Conservation (phyloP, 2,797 vertebrate genomes). For the Buceros bicornis region DNA sequence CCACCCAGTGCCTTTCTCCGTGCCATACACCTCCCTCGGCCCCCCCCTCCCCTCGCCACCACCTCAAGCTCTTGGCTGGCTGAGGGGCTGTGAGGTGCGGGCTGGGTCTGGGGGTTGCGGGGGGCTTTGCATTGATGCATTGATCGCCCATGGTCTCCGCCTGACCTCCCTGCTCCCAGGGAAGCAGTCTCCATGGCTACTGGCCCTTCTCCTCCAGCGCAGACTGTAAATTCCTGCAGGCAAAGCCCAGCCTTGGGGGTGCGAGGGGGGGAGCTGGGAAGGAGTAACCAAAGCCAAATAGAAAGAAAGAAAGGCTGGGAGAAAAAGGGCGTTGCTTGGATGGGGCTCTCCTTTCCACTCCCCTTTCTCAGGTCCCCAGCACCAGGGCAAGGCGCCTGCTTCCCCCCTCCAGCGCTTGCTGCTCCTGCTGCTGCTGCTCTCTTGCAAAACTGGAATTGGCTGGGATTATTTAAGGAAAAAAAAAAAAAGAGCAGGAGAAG, state of each 20-base stretch:
- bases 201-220: constrained; percentile 81
- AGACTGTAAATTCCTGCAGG: constrained; percentile 90
- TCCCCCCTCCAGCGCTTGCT: constrained; percentile 63
- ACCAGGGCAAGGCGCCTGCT: constrained; percentile 72
- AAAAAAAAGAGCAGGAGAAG: constrained; percentile 72
- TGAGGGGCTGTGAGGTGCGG: constrained; percentile 46
- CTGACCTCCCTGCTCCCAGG: constrained; percentile 86
- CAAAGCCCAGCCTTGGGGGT: constrained; percentile 81
- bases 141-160: constrained; percentile 85
- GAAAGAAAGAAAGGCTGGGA: constrained; percentile 76
- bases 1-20: constrained; percentile 14
- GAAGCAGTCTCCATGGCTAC: constrained; percentile 89
- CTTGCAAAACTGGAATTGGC: constrained; percentile 87
- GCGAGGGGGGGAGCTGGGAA: constrained; percentile 77
- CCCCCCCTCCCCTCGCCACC: not conserved
- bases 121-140: constrained; percentile 85
- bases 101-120: constrained; percentile 78
- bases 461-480: constrained; percentile 73
- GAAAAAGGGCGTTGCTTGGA: constrained; percentile 84
- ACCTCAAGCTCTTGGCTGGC: constrained; percentile 6
- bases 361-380: constrained; percentile 86
- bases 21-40: not conserved
- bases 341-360: constrained; percentile 84
- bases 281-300: constrained; percentile 79
- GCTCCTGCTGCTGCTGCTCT: constrained; percentile 66